These are phyloP conservation scores for Gadopsis marmoratus DNA, from an alignment of 2,797 vertebrate genomes.

Conservation along the genomic window DNA sequence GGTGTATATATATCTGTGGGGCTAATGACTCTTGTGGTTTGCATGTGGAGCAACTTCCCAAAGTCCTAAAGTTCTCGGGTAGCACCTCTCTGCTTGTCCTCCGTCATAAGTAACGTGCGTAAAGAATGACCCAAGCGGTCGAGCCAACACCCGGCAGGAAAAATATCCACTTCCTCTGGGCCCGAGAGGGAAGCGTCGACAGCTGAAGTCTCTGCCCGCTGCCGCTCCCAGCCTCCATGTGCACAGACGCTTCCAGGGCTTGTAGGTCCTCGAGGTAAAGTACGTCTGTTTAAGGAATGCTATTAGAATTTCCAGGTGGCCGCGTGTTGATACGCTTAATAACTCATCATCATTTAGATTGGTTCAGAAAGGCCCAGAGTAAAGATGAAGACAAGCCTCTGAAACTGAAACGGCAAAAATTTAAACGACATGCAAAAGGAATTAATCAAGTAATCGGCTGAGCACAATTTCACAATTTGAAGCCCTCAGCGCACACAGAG, in stretches of 20 bases:
- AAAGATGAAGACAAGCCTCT: slow-evolving; percentile 10
- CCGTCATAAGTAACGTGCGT: slow-evolving; percentile 43
- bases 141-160: slow-evolving; percentile 39
- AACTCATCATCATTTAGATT: slow-evolving; percentile 50
- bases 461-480: neutral
- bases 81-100: slow-evolving; percentile 51
- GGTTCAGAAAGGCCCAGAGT: slow-evolving; percentile 45
- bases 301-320: slow-evolving; percentile 44
- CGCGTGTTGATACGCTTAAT: slow-evolving; percentile 54
- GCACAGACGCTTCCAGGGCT: slow-evolving; percentile 28
- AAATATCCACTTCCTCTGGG: slow-evolving; percentile 69
- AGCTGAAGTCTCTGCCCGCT: slow-evolving; percentile 36
- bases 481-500: neutral
- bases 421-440: neutral
- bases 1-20: slow-evolving; percentile 74
- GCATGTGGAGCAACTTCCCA: slow-evolving; percentile 75
- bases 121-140: slow-evolving; percentile 33
- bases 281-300: slow-evolving; percentile 3
- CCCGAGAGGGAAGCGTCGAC: slow-evolving; percentile 49
- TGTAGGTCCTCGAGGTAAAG: slow-evolving; percentile 21
- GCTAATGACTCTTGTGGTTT: slow-evolving; percentile 85
- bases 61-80: slow-evolving; percentile 68
- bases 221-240: neutral
- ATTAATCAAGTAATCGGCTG: neutral
- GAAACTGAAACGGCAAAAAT: neutral